Evolutionary conservation across 2,888 invertebrate species (phyloP), one percentile per base, ranked within the genome.

Genomic region (Drosophila niveifrons): DNA sequence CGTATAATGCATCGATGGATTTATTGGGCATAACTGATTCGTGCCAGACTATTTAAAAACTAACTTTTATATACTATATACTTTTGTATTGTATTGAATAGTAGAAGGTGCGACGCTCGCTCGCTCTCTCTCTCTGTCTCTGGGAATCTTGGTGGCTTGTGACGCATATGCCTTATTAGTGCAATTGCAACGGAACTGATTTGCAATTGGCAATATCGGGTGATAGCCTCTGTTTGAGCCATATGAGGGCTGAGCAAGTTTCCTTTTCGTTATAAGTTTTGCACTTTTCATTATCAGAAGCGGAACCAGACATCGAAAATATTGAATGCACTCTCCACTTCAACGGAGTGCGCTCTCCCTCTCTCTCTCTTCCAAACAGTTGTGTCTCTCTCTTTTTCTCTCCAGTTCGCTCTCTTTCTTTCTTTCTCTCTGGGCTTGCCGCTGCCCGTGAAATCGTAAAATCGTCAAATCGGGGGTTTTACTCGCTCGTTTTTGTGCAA

Each of bases 401-500:
- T 13, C 23, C 23, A 23, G 23, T 47, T 44, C 18, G 23, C 36
- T 2, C 13, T 23, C 31, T 23, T 44, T 43, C 13, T 48, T 50
- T 64, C 36, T 41, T 34, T 52, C 50, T 36, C 31, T 55, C 47
- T 44, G 23, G 7, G 6, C 57, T 65, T 47, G 56, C 66, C n/a
- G 66, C 50, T 43, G 43, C 47, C 55, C 48, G 28, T 46, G 57
- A 51, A 23, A 59, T 34, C 59, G 65, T 72, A 48, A 71, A 77
- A 74, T 58, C 61, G 68, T 51, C 62, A 80, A 66, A 61, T 63
- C 80, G 75, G 71, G 76, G 71, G 72, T 77, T 71, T 71, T 74
- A 84, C 87, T 89, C 79, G 87, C 55, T 72, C 72, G 82, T 69
- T 80, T 75, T 78, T 74, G 71, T 69, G 78, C 61, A 64, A 83